These are phyloP conservation scores for Tangara arthus DNA, from an alignment of 2,797 vertebrate genomes.

Conservation along the genomic window DNA sequence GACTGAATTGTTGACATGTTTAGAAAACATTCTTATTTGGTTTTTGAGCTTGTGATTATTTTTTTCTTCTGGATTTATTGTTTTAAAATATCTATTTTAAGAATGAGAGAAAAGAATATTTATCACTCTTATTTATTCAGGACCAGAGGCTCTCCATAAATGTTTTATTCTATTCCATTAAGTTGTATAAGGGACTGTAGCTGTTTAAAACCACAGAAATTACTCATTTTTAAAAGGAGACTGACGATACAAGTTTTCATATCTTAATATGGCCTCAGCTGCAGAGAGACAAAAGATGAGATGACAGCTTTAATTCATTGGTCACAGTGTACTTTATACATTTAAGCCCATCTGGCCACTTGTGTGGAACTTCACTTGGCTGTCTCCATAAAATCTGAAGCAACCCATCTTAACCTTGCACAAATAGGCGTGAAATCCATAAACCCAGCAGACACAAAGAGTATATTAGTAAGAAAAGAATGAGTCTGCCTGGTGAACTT, in stretches of 20 bases:
- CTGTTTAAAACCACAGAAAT: background rate
- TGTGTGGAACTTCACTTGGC: constrained; percentile 70
- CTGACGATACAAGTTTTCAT: constrained; percentile 47
- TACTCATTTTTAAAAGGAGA: constrained; percentile 35
- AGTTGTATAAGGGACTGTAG: background rate
- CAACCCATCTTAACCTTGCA: constrained; percentile 65
- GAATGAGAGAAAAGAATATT: background rate
- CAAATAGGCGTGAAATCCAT: constrained; percentile 78
- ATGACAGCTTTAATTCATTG: constrained; percentile 80
- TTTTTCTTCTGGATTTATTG: background rate
- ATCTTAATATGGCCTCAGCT: constrained; percentile 67
- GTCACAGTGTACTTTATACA: constrained; percentile 77
- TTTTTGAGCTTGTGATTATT: background rate
- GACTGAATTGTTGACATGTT: background rate
- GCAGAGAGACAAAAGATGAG: constrained; percentile 55
- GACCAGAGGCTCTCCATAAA: background rate
- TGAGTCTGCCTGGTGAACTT: constrained; percentile 68
- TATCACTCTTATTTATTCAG: background rate
- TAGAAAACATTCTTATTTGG: background rate
- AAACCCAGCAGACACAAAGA: constrained; percentile 69
- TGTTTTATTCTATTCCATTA: background rate
- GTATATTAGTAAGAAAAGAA: constrained; percentile 53
- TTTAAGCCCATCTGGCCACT: constrained; percentile 77
- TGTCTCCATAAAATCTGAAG: constrained; percentile 69
- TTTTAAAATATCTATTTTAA: background rate